Evolutionary conservation across 2,888 invertebrate species (phyloP), one percentile per base, ranked within the genome.

Genomic region (Scelioninae gen. 2): DNA sequence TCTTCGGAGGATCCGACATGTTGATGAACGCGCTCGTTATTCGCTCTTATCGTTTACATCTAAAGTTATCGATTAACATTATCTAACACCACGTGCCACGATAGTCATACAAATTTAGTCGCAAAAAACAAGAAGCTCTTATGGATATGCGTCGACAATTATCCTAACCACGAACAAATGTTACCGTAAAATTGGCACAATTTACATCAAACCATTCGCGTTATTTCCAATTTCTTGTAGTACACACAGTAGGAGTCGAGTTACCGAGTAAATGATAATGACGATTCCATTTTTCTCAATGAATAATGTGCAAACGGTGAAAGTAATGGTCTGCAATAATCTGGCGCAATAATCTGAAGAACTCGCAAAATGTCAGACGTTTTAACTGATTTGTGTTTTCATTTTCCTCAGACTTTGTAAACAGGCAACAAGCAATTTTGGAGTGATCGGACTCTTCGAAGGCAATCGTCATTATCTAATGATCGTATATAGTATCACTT

Each of bases 31-130:
- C 22, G 15, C 4, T 28, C 50, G 33, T 18, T 33, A 41, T 46
- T 52, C 22, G 39, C 39, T 63, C 25, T 64, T 60, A 46, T 53
- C 33, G 16, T 63, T n/a, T 73, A 69, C 43, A 41, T 53, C 55
- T 73, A 69, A 58, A 65, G 46, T 74, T 55, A 61, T 65, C 46
- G 61, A 65, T 53, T 65, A 74, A 74, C 57, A 65, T 48, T 74
- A 73, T 65, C 65, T 74, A 74, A 61, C 48, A 65, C 43, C 55
- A 60, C 65, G 74, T 70, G 74, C 74, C 74, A 65, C 69, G 74
- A 74, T 60, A 57, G 70, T 70, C 70, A 70, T 74, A 74, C 60
- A 65, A 74, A 70, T 53, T 45, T 65, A 55, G 39, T 31, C 60
- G 35, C 50, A 7, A 46, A 65, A 73, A 69, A 33, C 33, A 65